Base-by-base conservation (phyloP, 2,797 vertebrate species). In the Danio aesculapii region DNA sequence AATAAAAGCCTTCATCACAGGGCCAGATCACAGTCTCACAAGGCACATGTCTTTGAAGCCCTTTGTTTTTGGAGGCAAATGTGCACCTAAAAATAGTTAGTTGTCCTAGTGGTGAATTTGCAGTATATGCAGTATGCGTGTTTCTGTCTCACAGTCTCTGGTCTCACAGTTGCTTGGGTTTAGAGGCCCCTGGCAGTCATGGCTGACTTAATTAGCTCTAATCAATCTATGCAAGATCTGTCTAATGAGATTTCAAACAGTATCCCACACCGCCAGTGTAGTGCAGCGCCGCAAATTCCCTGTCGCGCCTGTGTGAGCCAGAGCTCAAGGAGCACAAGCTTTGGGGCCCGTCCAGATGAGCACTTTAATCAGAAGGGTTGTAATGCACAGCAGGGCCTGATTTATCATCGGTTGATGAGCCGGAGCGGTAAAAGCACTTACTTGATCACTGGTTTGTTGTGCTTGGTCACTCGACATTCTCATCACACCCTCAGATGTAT, bases 311-410 rank as follows among this genome's bases (percentile, higher is more conserved):
- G 14, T 21, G 14, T 81, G 78, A 87, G 85, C 83, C 87, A 89
- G 79, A 41, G 84, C 85, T 85, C 83, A 88, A 79, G 86, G 84
- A 85, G 83, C 83, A 78, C 86, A 76, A 88, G 83, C 12, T 88
- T 87, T 92, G 92, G 92, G 87, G 87, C 82, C 70, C 76, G 87
- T 92, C 91, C 92, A 93, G 91, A 91, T 88, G 85, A 88, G 84
- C 90, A 92, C 91, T 93, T 93, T 94, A 92, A 94, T 94, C 91
- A 92, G 90, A 88, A 87, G 86, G 81, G 87, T 82, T 89, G 91
- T 88, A 83, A 87, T 90, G 86, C 84, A 82, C 77, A 88, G 88
- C 86, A 77, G 55, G 75, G 52, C 77, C 75, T 90, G 90, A 92
- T 93, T 91, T 90, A 92, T 90, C 80, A 84, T 85, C 59, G 84